Conservation (phyloP, 2,113 vertebrate species). For the Ardeotis arabs region DNA sequence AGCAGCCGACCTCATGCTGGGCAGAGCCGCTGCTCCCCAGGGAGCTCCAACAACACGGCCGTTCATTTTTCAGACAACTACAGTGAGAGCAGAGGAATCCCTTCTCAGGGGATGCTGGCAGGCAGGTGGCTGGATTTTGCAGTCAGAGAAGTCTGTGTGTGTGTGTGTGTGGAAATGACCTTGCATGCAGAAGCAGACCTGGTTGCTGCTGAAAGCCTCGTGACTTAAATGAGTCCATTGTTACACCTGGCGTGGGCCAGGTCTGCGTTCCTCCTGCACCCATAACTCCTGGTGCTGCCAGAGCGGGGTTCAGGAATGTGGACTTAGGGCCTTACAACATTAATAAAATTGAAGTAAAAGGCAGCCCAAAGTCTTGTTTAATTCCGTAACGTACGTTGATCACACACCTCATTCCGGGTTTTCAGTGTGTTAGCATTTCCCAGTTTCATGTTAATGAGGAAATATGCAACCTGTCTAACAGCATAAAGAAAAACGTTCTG, state of each 20-base stretch:
- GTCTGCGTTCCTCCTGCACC: neutral
- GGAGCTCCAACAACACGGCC: neutral
- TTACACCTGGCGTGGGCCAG: neutral
- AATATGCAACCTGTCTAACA: neutral
- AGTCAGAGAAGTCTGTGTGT: neutral
- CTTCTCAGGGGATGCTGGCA: neutral
- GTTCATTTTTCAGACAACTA: neutral
- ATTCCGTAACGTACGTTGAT: neutral
- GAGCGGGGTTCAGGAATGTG: rapidly evolving
- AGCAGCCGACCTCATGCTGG: neutral
- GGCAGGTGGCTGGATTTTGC: neutral
- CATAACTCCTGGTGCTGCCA: neutral
- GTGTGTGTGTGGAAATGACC: neutral
- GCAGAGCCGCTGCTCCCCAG: neutral
- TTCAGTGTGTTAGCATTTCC: neutral
- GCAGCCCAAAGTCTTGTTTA: neutral
- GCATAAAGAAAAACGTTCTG: neutral
- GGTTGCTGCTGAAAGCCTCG: neutral
- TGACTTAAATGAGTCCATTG: neutral
- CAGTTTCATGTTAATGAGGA: neutral
- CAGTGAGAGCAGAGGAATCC: neutral
- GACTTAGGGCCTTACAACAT: neutral
- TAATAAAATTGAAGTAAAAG: neutral
- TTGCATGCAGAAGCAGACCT: neutral
- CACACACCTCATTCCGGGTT: neutral